Conservation (phyloP, 2,113 vertebrate genomes). For the Sphaerodactylus townsendi region DNA sequence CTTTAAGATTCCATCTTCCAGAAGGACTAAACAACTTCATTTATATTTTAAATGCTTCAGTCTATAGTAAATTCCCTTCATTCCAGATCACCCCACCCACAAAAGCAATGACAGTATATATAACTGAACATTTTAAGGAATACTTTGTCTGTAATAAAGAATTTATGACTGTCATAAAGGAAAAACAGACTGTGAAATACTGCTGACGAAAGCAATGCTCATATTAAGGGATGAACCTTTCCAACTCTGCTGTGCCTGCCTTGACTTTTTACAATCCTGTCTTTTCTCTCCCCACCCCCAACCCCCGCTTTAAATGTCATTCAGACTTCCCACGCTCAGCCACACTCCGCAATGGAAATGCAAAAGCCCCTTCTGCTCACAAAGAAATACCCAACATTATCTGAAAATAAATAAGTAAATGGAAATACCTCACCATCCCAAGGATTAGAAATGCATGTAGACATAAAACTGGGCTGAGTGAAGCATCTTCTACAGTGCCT, state of each 20-base stretch:
- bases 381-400: conserved; percentile 30
- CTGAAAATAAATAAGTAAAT: conserved; percentile 20
- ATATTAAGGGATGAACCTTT: conserved; percentile 51
- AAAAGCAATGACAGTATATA: conserved; percentile 41
- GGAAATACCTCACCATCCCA: not conserved
- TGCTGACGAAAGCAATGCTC: conserved; percentile 60
- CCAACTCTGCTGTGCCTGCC: conserved; percentile 30
- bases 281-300: not conserved
- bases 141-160: conserved; percentile 65
- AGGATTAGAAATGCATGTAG: conserved; percentile 9
- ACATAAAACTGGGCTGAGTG: conserved; percentile 3
- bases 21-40: conserved; percentile 68
- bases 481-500: conserved; percentile 8
- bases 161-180: conserved; percentile 61
- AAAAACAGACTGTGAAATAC: conserved; percentile 65
- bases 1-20: conserved; percentile 53
- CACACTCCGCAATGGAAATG: conserved; percentile 22
- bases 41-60: conserved; percentile 80
- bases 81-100: conserved; percentile 56
- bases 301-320: conserved; percentile 44
- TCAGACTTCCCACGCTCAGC: conserved; percentile 23
- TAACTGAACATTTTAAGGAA: conserved; percentile 66
- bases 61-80: conserved; percentile 73
- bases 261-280: conserved; percentile 41
- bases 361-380: conserved; percentile 27